A percentile compares a stretch with the other conserved stretches of the same genome.
Conservation (phyloP, 2,113 vertebrate species). For the Zosterops lateralis region DNA sequence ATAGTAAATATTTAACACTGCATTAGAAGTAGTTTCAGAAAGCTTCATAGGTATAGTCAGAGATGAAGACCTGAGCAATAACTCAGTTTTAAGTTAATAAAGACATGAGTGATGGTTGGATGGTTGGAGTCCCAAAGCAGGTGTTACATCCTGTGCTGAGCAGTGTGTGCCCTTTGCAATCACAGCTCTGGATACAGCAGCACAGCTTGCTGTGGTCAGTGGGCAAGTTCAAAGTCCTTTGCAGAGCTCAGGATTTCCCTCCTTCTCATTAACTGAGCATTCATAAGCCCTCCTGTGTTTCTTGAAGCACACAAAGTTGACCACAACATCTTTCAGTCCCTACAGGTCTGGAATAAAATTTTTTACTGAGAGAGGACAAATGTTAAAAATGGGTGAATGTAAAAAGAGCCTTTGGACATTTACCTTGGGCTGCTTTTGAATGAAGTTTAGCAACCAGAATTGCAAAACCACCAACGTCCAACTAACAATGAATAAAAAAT, state of each 20-base stretch:
- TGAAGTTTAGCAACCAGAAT: neutral
- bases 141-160: neutral
- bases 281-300: neutral
- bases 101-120: neutral
- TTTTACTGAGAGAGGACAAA: neutral
- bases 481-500: neutral
- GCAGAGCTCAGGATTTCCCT: neutral
- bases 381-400: neutral
- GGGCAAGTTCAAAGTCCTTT: neutral
- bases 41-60: neutral
- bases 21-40: neutral
- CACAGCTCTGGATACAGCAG: neutral
- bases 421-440: slow-evolving; percentile 6
- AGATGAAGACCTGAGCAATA: neutral
- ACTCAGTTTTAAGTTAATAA: neutral
- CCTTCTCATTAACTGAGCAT: neutral
- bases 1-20: neutral
- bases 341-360: neutral
- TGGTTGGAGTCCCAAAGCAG: neutral
- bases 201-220: neutral
- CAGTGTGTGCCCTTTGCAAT: neutral
- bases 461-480: neutral
- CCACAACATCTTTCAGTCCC: neutral
- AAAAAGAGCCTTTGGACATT: neutral
- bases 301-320: neutral